Base-by-base conservation (phyloP, 2,113 vertebrate species). In the Leptobrachium leishanense region DNA sequence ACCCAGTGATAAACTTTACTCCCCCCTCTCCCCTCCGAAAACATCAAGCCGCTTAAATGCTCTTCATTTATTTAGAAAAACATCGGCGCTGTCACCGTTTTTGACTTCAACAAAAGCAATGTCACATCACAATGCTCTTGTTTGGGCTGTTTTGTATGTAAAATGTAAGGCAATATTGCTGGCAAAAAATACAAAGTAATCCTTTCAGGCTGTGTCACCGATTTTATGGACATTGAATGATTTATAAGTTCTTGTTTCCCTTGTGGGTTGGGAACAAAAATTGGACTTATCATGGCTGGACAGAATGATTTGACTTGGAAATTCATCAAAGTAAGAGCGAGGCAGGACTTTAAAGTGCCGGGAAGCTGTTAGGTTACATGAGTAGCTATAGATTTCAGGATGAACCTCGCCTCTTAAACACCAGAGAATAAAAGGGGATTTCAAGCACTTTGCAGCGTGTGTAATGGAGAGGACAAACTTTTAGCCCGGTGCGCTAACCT, bases 1-100 rank as follows among this genome's bases (percentile, higher is more conserved):
- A 89, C 86, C 89, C 85, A 82, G 83, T 88, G 87, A 88, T 87
- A 90, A 90, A 88, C 62, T 91, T 89, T 77, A 42, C 9, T 78
- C 10, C 76, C 83, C 82, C 54, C 82, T 82, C 85, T 83, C 83
- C 7, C 83, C 84, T 81, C 83, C 1, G 82, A 71, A 88, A 88
- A 83, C 77, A 87, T 85, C 84, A 86, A 73, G 82, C 82, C 72
- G 79, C 80, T 85, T 76, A 80, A 43, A 63, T 13, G 63, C 82
- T 87, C 84, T 79, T 67, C 77, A 87, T 84, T 82, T 72, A 83
- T 67, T 84, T 81, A 82, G 73, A 82, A 85, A 31, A 87, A 84
- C 72, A 85, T 68, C 54, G 74, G 12, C 44, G 62, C 62, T 43
- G 71, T 74, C 70, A 68, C 7, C 4, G 59, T 11, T 40, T 31